Evolutionary conservation across 2,888 invertebrate species (phyloP), one percentile per base, ranked within the genome.

Genomic region (Eristalinus sepulchralis): DNA sequence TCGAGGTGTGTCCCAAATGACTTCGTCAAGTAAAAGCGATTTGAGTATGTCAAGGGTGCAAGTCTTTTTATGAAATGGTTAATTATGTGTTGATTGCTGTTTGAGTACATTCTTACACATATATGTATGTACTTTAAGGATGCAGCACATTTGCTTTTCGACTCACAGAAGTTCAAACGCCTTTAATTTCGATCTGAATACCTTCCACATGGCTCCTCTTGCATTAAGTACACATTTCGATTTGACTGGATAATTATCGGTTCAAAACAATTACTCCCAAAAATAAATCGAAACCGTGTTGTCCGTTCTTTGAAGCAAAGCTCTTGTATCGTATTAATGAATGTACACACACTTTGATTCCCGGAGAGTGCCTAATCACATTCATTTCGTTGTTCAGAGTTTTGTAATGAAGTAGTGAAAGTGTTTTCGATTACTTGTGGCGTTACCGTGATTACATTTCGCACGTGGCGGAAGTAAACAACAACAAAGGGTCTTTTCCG

Each of bases 171-270:
- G 34, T 34, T 34, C 34, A 34, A 8, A 34, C 8, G 10, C 31
- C 31, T 34, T 34, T 34, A 5, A 34, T n/a, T n/a, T 47, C 10
- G 3, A 17, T 39, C n/a, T 8, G 39, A 6, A 64, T 5, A 36
- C 11, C 4, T n/a, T 4, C 36, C n/a, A 39, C 39, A n/a, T 10
- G 11, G 17, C 20, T 27, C 31, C 20, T 33, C 3, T 55, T 67
- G 53, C 20, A 11, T 67, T 1, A 17, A 47, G 55, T 33, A 67
- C 67, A 55, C 55, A 53, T 55, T 67, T 67, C 27, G 11, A 27
- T 55, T 55, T 67, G 11, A 67, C 47, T 31, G n/a, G 31, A 55
- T 55, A 67, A 67, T 53, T 67, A 53, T 17, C 27, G 13, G 24
- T 57, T 57, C 57, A 11, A 57, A 47, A 39, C n/a, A 47, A 47